phyloP scores from a whole-genome alignment of 2,797 vertebrate genomes.

The Rhabdomys pumilio region DNA sequence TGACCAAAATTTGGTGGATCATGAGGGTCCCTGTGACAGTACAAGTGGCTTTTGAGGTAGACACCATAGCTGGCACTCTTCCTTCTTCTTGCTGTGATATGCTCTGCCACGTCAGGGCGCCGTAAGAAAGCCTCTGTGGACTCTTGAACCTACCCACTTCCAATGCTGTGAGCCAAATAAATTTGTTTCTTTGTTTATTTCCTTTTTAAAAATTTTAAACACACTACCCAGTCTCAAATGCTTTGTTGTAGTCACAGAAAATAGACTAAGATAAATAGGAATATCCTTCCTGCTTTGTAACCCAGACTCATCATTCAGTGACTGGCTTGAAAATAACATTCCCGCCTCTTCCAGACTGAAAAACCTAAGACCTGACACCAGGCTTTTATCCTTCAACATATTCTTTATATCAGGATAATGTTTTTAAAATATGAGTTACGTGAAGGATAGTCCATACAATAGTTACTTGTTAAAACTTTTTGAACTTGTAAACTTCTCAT shows the following conservation, averaged over 20 bases:
- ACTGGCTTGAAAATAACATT: not conserved
- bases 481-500: not conserved
- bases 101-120: not conserved
- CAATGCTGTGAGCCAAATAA: not conserved
- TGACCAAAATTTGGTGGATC: not conserved
- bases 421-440: not conserved
- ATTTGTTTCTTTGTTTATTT: not conserved
- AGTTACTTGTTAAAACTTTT: not conserved
- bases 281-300: not conserved
- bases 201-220: not conserved
- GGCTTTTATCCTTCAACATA: not conserved
- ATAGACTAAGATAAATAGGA: not conserved
- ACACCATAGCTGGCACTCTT: not conserved
- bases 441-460: not conserved
- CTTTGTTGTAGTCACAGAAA: not conserved
- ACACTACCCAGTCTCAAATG: not conserved
- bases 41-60: not conserved
- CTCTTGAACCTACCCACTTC: not conserved
- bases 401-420: not conserved
- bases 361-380: not conserved
- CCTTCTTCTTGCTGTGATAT: not conserved
- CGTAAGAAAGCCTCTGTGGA: not conserved
- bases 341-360: not conserved
- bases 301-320: not conserved
- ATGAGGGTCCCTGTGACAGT: not conserved